Evolutionary conservation across 2,797 vertebrate species (phyloP), one percentile per base, ranked within the genome.

Genomic region (Rhabdophis nuchalis): DNA sequence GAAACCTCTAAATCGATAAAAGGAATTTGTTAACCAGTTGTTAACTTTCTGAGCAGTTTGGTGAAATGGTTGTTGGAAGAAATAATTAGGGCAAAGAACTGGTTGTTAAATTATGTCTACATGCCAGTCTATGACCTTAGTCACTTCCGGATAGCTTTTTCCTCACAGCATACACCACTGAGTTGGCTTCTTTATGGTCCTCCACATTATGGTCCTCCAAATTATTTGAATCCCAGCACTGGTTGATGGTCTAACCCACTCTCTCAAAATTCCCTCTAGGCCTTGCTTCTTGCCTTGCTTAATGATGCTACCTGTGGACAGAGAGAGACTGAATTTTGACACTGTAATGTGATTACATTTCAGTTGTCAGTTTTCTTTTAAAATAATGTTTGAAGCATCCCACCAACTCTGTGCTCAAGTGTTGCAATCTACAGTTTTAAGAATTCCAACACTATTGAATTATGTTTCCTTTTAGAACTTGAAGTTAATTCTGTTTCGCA

Each of bases 401-500:
- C 36, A 46, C 3, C 72, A 3, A 11, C 9, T 5, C 36, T 18
- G 2, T 25, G 36, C 20, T 46, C 41, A 82, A 25, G 23, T 4
- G 4, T 41, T 46, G 77, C 77, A 46, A 25, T 82, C 18, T 46
- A 23, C 6, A 54, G 3, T 41, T 89, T 89, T 72, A 87, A 36
- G 54, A 36, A 57, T 14, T 4, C 25, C n/a, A 36, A 8, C 5
- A 14, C 6, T 20, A 5, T 61, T 68, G 32, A 94, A 90, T 93
- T 89, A 88, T 93, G 91, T 95, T 96, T 96, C 95, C 96, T 95
- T 95, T 95, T 90, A 92, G 90, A 92, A 54, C 53, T 50, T 25
- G 85, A 95, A 96, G 96, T 95, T 96, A 95, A 94, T 90, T 72
- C 94, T 95, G 93, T 96, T 97, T 96, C 95, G 96, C 94, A 97